Base-by-base conservation (phyloP, 2,888 invertebrate genomes). In the Stenotaenia linearis region DNA sequence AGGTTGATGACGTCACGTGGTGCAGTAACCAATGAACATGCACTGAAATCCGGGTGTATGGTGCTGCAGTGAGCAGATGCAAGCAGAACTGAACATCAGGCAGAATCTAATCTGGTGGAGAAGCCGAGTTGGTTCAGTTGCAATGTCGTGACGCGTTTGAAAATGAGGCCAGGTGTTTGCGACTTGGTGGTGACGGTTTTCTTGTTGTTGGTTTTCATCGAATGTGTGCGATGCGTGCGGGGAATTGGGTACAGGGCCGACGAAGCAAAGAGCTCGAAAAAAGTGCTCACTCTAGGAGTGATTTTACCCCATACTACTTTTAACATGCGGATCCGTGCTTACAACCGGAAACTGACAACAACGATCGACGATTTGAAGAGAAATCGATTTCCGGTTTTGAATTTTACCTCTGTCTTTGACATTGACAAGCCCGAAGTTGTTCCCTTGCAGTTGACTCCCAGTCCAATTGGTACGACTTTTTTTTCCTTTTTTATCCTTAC, bases 1-100 rank as follows among this genome's bases (percentile, higher is more conserved):
- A 69, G 25, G n/a, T n/a, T n/a, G n/a, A 69, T 69, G 69, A 69
- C 69, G 76, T 75, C 76, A 75, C 76, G 76, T 75, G 76, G 76
- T 35, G 37, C 76, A 75, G 37, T 32, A 37, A 32, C 35, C 76
- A 37, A 32, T 37, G 37, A 75, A 37, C 35, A 35, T 7, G 76
- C 76, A 75, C 12, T 69, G 30, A 1, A 23, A 75, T 28, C 76
- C 30, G 35, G 76, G 37, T 37, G 76, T 32, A 74, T 1, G 76
- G 15, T 37, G 69, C 69, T 69, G 69, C 69, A 69, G 69, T 69
- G 69, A 69, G 69, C 69, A 69, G 69, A 69, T 28, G 69, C 69
- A 28, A 69, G 69, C 69, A 69, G 69, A 69, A 69, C 69, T 69
- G 69, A 69, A 28, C 69, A 69, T 69, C 69, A 69, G 69, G 69